These are phyloP conservation scores for Laterallus jamaicensis DNA, from an alignment of 2,113 vertebrate genomes.

Conservation along the genomic window DNA sequence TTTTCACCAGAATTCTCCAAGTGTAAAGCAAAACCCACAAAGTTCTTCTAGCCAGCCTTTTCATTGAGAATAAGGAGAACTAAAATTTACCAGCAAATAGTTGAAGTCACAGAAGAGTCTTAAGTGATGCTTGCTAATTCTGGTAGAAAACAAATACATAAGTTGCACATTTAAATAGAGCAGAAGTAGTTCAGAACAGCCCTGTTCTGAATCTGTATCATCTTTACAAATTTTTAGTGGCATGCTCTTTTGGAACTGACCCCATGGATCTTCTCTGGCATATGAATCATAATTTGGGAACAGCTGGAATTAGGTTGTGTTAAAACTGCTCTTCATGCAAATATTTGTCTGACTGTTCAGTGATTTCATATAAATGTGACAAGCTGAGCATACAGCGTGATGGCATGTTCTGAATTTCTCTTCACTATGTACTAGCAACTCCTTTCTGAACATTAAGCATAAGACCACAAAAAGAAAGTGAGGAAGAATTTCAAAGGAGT, in stretches of 20 bases:
- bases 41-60: background rate
- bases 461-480: background rate
- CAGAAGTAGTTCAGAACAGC: background rate
- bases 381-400: background rate
- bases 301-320: background rate
- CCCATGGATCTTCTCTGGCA: background rate
- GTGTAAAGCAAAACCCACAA: background rate
- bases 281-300: background rate
- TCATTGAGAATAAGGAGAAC: background rate
- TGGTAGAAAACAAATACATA: background rate
- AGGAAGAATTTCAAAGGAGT: background rate
- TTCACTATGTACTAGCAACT: background rate
- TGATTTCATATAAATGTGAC: background rate
- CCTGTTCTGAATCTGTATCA: fast-evolving
- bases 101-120: background rate
- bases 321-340: background rate
- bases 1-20: background rate
- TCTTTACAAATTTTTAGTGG: background rate
- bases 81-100: background rate
- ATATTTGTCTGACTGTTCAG: background rate
- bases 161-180: fast-evolving
- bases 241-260: fast-evolving
- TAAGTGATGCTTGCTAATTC: background rate
- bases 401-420: background rate
- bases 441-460: background rate